Evolutionary conservation across 2,797 vertebrate species (phyloP).

Genomic region (Aplochiton taeniatus): DNA sequence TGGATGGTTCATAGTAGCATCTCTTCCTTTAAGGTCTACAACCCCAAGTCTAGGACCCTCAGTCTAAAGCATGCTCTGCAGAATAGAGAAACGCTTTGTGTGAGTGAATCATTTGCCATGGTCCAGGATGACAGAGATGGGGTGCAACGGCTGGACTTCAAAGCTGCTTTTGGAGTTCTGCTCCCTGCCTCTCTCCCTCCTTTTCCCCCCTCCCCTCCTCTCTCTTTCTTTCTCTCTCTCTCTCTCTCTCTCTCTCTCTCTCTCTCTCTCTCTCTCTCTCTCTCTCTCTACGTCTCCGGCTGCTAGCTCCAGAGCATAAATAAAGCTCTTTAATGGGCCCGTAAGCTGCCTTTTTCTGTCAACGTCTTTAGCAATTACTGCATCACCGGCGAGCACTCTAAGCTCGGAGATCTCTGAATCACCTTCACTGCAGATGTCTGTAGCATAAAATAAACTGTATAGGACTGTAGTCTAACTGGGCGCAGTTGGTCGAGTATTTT

Average conservation of each 20-base stretch:
- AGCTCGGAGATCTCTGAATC: conserved; percentile 54
- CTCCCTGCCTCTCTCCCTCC: conserved; percentile 66
- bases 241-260: conserved; percentile 60
- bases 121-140: conserved; percentile 72
- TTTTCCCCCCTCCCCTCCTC: conserved; percentile 52
- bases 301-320: conserved; percentile 73
- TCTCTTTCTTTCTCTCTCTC: conserved; percentile 52
- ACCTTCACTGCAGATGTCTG: conserved; percentile 71
- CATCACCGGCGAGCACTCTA: conserved; percentile 61
- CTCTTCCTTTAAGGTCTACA: too few relatives aligned
- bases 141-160: conserved; percentile 77
- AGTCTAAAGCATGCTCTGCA: conserved; percentile 27
- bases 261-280: conserved; percentile 51
- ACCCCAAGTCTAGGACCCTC: too few relatives aligned
- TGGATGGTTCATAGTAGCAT: too few relatives aligned
- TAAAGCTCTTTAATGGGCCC: conserved; percentile 78
- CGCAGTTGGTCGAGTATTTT: conserved; percentile 43
- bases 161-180: conserved; percentile 68
- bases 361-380: conserved; percentile 79
- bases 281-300: conserved; percentile 55
- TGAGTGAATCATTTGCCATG: conserved; percentile 67
- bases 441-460: conserved; percentile 54
- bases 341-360: conserved; percentile 78
- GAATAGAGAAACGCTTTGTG: conserved; percentile 44
- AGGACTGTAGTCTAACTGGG: conserved; percentile 37